Conservation (phyloP, 2,797 vertebrate genomes). For the Rachycentron canadum region DNA sequence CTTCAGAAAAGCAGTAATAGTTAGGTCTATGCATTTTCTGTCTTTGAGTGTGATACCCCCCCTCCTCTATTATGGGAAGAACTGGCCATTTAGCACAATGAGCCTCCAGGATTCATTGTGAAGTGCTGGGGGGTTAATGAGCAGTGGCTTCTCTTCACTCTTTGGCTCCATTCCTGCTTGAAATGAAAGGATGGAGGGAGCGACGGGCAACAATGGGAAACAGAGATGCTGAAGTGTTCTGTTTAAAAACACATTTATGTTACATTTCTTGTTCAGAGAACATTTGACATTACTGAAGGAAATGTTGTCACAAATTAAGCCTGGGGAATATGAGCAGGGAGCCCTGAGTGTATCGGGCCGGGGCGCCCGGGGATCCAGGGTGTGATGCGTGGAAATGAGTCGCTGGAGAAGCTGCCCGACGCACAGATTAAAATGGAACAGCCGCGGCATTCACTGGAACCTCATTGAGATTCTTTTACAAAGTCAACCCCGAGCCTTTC, state of each 20-base stretch:
- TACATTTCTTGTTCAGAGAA: conserved; percentile 26
- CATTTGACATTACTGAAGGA: conserved; percentile 20
- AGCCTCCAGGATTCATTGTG: conserved; percentile 91
- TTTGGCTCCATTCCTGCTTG: conserved; percentile 92
- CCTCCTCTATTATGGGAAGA: conserved; percentile 87
- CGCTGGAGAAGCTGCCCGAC: conserved; percentile 52
- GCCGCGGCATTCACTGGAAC: conserved; percentile 51
- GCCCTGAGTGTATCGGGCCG: conserved; percentile 1
- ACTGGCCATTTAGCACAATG: conserved; percentile 94
- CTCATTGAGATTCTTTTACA: conserved; percentile 74
- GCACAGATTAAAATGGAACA: conserved; percentile 52
- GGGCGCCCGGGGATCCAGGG: conserved; percentile 14
- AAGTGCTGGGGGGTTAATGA: conserved; percentile 97
- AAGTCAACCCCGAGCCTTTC: conserved; percentile 56
- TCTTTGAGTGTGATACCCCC: neutral
- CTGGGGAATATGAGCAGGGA: conserved; percentile 9
- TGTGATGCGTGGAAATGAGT: conserved; percentile 68
- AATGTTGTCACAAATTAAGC: conserved; percentile 20
- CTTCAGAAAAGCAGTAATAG: neutral
- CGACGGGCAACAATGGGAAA: conserved; percentile 79
- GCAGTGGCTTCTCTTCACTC: conserved; percentile 89
- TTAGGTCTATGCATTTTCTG: neutral
- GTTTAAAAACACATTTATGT: conserved; percentile 49
- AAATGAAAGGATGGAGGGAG: conserved; percentile 90
- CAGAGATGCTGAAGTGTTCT: conserved; percentile 29